A percentile compares a stretch with the other conserved stretches of the same genome.
phyloP scores from a whole-genome alignment of 2,888 invertebrate species.

The Plebejus argus region DNA sequence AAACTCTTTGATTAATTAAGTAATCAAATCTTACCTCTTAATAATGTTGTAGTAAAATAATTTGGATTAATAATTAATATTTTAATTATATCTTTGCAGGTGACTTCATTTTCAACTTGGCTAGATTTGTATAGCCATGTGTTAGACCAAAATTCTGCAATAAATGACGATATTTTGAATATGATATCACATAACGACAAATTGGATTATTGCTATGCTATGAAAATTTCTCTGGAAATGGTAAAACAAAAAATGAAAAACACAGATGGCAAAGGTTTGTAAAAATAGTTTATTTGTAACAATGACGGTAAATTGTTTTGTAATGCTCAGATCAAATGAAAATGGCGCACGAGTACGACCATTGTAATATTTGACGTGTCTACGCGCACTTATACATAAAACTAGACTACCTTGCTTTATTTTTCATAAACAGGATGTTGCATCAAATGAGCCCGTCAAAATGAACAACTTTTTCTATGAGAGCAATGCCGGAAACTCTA shows the following conservation, averaged over 20 bases:
- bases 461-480: too few relatives aligned
- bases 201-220: slow-evolving; percentile 46
- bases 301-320: background rate
- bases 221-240: slow-evolving; percentile 50
- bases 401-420: too few relatives aligned
- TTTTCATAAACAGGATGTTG: too few relatives aligned
- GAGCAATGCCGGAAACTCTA: too few relatives aligned
- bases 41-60: too few relatives aligned
- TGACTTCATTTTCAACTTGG: slow-evolving; percentile 54
- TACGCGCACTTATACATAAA: too few relatives aligned
- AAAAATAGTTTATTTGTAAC: background rate
- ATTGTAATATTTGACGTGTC: too few relatives aligned
- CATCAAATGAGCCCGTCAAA: too few relatives aligned
- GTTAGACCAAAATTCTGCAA: slow-evolving; percentile 42
- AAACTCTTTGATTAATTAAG: too few relatives aligned
- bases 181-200: slow-evolving; percentile 37
- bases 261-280: slow-evolving; percentile 50
- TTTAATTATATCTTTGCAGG: slow-evolving; percentile 45
- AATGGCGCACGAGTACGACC: too few relatives aligned
- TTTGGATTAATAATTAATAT: background rate
- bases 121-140: slow-evolving; percentile 49
- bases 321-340: background rate
- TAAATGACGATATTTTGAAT: slow-evolving; percentile 45
- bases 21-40: too few relatives aligned
- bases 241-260: slow-evolving; percentile 49